A percentile compares a stretch with the other conserved stretches of the same genome.
These are phyloP conservation scores for Misgurnus anguillicaudatus DNA, from an alignment of 2,113 vertebrate species.

Conservation along the genomic window DNA sequence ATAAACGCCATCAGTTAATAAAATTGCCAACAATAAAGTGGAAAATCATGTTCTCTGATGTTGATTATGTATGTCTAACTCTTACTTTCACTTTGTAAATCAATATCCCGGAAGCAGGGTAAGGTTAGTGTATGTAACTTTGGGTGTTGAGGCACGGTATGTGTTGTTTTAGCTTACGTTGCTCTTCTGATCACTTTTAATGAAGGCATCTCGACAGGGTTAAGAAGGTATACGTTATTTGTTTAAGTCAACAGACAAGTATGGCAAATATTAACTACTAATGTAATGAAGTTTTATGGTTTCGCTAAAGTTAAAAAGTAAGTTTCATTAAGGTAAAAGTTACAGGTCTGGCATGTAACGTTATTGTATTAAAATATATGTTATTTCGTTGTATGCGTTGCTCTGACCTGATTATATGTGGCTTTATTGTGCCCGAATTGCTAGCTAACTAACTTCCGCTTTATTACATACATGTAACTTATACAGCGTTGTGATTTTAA, in stretches of 20 bases:
- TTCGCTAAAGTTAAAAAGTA: neutral
- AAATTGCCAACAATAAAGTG: conserved; percentile 37
- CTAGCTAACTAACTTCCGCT: conserved; percentile 3
- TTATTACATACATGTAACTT: no score
- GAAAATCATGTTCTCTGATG: conserved; percentile 13
- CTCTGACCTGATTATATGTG: neutral
- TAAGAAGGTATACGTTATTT: neutral
- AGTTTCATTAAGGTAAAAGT: no score
- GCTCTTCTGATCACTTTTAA: neutral
- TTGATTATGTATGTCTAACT: conserved; percentile 38
- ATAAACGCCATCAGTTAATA: neutral
- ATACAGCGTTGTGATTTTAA: no score
- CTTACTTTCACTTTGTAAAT: conserved; percentile 40
- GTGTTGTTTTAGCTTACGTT: neutral
- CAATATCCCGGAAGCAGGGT: conserved; percentile 55
- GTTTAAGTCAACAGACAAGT: neutral
- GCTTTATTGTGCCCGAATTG: neutral
- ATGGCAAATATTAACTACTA: no score
- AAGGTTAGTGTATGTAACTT: neutral
- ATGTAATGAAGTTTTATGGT: neutral
- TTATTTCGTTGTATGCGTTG: no score
- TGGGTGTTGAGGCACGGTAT: neutral
- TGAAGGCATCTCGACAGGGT: neutral
- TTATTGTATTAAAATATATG: no score
- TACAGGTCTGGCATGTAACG: neutral